These are phyloP conservation scores for Chondrosia reniformis DNA, from an alignment of 37 sponge, comb jelly and placozoan genomes.

Conservation along the genomic window DNA sequence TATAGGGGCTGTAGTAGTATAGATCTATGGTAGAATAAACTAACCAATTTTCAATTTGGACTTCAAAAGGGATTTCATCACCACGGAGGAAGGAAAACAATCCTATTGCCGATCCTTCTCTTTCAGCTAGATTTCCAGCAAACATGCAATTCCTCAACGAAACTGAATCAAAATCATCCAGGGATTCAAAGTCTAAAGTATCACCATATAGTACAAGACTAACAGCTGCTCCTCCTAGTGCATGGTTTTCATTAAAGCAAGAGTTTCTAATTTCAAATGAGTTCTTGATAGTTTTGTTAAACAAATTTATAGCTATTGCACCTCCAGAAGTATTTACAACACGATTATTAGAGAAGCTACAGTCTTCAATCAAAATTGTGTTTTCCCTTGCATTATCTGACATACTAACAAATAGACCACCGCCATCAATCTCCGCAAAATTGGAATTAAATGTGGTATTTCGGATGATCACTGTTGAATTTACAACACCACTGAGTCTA, in stretches of 20 bases:
- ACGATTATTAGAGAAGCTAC: not conserved
- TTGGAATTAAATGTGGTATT: slow-evolving; percentile 6
- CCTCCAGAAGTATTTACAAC: not conserved
- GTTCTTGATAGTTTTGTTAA: not conserved
- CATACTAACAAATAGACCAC: not conserved
- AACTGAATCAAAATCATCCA: not conserved
- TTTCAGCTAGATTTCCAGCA: not conserved
- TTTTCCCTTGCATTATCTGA: not conserved
- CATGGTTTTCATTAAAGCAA: not conserved
- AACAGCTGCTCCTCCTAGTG: slow-evolving; percentile 7
- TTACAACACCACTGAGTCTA: not conserved
- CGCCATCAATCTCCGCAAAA: slow-evolving; percentile 13
- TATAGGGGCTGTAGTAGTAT: not conserved
- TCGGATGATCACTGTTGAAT: not conserved
- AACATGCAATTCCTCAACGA: not conserved
- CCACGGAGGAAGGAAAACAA: not conserved
- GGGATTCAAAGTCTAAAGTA: too few species aligned
- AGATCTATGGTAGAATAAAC: not conserved
- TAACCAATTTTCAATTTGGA: not conserved
- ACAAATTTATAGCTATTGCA: not conserved
- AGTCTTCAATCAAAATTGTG: not conserved
- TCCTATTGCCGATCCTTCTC: slow-evolving; percentile 13
- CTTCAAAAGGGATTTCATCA: not conserved
- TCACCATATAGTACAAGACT: not conserved
- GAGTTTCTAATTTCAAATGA: not conserved